Conservation (phyloP, 2,113 vertebrate species). For the Phoxinus phoxinus region DNA sequence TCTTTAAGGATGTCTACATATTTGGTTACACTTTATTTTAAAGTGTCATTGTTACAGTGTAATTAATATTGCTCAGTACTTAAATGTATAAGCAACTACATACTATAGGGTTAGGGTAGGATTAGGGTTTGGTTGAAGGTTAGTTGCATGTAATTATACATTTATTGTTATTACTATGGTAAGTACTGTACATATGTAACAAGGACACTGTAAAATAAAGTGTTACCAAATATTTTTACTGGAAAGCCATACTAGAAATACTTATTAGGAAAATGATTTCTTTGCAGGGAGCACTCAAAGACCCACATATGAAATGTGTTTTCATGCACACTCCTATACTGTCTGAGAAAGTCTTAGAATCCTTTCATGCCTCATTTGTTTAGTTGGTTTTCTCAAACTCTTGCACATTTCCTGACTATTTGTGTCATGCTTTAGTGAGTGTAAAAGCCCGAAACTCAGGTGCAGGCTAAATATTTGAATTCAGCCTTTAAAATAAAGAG, state of each 20-base stretch:
- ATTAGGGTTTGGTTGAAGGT: too few species aligned
- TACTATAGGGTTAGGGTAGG: too few species aligned
- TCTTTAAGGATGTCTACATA: not conserved
- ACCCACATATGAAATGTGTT: constrained; percentile 6
- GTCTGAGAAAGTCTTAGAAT: constrained; percentile 3
- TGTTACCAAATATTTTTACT: not conserved
- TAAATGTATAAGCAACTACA: too few species aligned
- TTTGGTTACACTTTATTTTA: too few species aligned
- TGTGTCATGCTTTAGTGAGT: not conserved
- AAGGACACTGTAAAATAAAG: too few species aligned
- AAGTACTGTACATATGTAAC: too few species aligned
- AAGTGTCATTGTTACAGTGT: too few species aligned
- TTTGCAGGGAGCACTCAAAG: not conserved
- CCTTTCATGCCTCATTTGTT: constrained; percentile 23
- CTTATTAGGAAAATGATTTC: not conserved
- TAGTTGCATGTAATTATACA: too few species aligned
- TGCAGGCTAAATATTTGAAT: constrained; percentile 31
- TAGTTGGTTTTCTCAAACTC: constrained; percentile 17
- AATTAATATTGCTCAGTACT: too few species aligned
- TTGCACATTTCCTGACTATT: constrained; percentile 13
- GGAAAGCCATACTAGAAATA: not conserved
- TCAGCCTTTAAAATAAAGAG: not conserved
- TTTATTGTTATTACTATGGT: too few species aligned
- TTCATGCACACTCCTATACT: not conserved
- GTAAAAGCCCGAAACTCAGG: not conserved